These are phyloP conservation scores for Hippocampus barbouri DNA, from an alignment of 2,113 vertebrate genomes.

Conservation along the genomic window DNA sequence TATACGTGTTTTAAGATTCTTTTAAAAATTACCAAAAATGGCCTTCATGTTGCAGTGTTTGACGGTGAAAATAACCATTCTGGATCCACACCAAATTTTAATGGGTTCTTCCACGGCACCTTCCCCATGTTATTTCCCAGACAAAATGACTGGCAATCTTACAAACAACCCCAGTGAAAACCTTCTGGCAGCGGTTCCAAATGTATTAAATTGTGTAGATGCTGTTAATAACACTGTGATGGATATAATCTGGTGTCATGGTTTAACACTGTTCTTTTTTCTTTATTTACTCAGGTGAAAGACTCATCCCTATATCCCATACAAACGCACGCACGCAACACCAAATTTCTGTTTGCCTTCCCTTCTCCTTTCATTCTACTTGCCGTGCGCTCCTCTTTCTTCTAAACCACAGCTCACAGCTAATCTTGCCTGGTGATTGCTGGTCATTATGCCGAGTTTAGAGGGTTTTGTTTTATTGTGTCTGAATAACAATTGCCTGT, in stretches of 20 bases:
- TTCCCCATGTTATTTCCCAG: too few species aligned
- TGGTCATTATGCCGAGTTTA: neutral
- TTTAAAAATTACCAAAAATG: too few species aligned
- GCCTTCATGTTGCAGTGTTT: too few species aligned
- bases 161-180: neutral
- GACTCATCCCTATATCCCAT: slow-evolving; percentile 33
- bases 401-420: neutral
- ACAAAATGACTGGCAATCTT: too few species aligned
- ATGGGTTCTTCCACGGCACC: too few species aligned
- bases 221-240: neutral
- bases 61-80: too few species aligned
- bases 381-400: slow-evolving; percentile 7
- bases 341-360: slow-evolving; percentile 20
- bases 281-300: slow-evolving; percentile 73
- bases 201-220: slow-evolving; percentile 1
- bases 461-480: neutral
- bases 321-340: slow-evolving; percentile 16
- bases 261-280: slow-evolving; percentile 58
- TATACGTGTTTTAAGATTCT: too few species aligned
- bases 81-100: too few species aligned
- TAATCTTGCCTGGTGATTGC: neutral
- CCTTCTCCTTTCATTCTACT: slow-evolving; percentile 36
- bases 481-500: too few species aligned
- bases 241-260: slow-evolving; percentile 5
- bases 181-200: neutral